These are phyloP conservation scores for Drosophila paracracens DNA, from an alignment of 2,888 invertebrate species.

Conservation along the genomic window DNA sequence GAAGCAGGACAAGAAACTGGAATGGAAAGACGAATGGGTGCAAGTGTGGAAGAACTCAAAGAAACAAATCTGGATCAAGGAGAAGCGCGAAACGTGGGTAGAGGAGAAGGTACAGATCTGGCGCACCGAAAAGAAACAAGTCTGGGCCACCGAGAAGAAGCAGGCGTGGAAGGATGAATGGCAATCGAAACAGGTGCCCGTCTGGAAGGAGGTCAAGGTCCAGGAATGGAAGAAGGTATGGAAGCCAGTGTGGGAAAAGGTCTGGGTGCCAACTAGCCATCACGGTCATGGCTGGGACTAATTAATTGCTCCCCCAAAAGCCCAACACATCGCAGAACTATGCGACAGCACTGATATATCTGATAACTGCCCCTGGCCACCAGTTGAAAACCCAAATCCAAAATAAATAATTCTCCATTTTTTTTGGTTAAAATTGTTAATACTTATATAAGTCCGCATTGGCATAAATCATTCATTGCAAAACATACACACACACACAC, in stretches of 20 bases:
- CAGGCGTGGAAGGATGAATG: constrained; percentile 89
- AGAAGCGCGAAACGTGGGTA: constrained; percentile 91
- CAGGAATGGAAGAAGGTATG: constrained; percentile 93
- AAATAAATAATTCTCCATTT: not conserved
- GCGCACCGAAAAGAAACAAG: constrained; percentile 87
- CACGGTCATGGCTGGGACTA: constrained; percentile 83
- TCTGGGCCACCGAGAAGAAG: constrained; percentile 88
- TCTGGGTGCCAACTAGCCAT: constrained; percentile 90
- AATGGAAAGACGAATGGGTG: constrained; percentile 87
- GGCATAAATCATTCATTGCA: constrained; percentile 32
- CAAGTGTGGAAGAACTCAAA: constrained; percentile 90
- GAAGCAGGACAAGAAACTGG: constrained; percentile 91
- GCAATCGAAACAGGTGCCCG: constrained; percentile 90
- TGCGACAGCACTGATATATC: constrained; percentile 81
- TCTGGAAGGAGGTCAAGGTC: constrained; percentile 88
- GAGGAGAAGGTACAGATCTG: constrained; percentile 89
- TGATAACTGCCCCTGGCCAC: constrained; percentile 60
- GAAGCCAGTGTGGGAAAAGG: constrained; percentile 93
- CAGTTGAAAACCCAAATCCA: constrained; percentile 1
- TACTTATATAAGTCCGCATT: constrained; percentile 32
- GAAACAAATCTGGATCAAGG: constrained; percentile 93
- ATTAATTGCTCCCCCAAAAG: constrained; percentile 11
- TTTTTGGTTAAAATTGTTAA: constrained; percentile 32
- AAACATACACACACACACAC: constrained; percentile 7
- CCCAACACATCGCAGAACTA: constrained; percentile 50